Evolutionary conservation across 2,797 vertebrate genomes (phyloP).

Genomic region (Sebastes trivittatus): DNA sequence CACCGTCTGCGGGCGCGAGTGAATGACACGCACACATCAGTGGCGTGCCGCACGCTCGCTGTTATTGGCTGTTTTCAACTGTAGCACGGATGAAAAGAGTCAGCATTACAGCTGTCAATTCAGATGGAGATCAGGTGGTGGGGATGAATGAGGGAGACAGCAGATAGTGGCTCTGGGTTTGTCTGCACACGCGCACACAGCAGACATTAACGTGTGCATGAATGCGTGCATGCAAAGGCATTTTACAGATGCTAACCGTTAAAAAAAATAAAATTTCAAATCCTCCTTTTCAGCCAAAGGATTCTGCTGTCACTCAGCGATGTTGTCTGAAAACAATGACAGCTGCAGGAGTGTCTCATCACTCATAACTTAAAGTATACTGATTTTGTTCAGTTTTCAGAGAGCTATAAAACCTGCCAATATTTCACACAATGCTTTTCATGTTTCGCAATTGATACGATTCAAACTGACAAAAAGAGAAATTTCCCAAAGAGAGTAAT

Average conservation of each 20-base stretch:
- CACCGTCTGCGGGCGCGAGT: slow-evolving; percentile 51
- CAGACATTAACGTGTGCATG: slow-evolving; percentile 59
- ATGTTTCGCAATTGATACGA: slow-evolving; percentile 60
- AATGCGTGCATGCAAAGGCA: slow-evolving; percentile 66
- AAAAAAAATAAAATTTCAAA: slow-evolving; percentile 46
- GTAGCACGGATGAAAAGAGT: slow-evolving; percentile 86
- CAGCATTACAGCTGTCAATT: slow-evolving; percentile 89
- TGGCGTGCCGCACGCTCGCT: slow-evolving; percentile 45
- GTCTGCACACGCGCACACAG: slow-evolving; percentile 21
- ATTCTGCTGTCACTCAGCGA: slow-evolving; percentile 46
- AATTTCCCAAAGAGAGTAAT: slow-evolving; percentile 80
- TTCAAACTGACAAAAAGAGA: slow-evolving; percentile 57
- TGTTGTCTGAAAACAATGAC: slow-evolving; percentile 61
- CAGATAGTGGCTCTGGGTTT: slow-evolving; percentile 71
- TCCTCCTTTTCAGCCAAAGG: slow-evolving; percentile 26
- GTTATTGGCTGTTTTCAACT: slow-evolving; percentile 88
- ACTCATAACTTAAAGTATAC: slow-evolving; percentile 44
- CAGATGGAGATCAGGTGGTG: slow-evolving; percentile 90
- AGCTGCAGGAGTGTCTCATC: slow-evolving; percentile 55
- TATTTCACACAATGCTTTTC: slow-evolving; percentile 49
- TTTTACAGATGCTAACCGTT: slow-evolving; percentile 67
- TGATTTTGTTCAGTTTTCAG: slow-evolving; percentile 26
- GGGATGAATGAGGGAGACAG: slow-evolving; percentile 86
- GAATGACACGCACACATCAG: slow-evolving; percentile 59
- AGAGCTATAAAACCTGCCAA: slow-evolving; percentile 54